Evolutionary conservation across 2,113 vertebrate genomes (phyloP).

Genomic region (Vanacampus margaritifer): DNA sequence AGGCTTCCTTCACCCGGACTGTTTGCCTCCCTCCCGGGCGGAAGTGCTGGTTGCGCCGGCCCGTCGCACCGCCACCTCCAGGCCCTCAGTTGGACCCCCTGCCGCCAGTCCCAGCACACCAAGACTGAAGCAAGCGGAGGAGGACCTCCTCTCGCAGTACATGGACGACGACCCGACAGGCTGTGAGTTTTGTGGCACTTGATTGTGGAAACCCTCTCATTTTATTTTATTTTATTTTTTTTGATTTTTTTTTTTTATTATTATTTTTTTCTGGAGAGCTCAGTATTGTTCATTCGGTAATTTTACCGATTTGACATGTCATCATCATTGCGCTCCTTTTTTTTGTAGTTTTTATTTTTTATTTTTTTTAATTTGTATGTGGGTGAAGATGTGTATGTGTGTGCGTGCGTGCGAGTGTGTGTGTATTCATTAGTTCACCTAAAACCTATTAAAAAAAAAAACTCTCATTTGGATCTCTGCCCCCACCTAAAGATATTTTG

Average conservation of each 20-base stretch:
- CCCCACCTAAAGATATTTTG: background rate
- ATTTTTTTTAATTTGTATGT: no score
- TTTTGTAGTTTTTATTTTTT: no score
- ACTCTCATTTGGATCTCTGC: no score
- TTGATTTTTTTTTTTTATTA: no score
- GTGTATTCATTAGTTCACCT: no score
- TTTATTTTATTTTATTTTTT: background rate
- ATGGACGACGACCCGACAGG: constrained; percentile 73
- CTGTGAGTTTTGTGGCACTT: constrained; percentile 65
- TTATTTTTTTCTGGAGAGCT: no score
- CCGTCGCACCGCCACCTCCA: constrained; percentile 30
- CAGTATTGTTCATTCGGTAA: no score
- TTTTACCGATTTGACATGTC: no score
- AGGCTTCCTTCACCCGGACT: constrained; percentile 78
- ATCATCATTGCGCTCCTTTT: no score
- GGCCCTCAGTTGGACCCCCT: constrained; percentile 53
- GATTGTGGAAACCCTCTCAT: background rate
- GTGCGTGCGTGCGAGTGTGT: no score
- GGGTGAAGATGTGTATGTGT: no score
- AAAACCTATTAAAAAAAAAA: no score
- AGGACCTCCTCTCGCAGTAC: constrained; percentile 90
- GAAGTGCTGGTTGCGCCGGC: constrained; percentile 62
- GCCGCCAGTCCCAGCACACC: constrained; percentile 39
- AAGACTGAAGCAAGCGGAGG: constrained; percentile 71
- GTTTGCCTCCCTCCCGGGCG: constrained; percentile 72